A percentile compares a stretch with the other conserved stretches of the same genome.
phyloP scores from a whole-genome alignment of 2,113 vertebrate genomes.

The Sphaerodactylus townsendi region DNA sequence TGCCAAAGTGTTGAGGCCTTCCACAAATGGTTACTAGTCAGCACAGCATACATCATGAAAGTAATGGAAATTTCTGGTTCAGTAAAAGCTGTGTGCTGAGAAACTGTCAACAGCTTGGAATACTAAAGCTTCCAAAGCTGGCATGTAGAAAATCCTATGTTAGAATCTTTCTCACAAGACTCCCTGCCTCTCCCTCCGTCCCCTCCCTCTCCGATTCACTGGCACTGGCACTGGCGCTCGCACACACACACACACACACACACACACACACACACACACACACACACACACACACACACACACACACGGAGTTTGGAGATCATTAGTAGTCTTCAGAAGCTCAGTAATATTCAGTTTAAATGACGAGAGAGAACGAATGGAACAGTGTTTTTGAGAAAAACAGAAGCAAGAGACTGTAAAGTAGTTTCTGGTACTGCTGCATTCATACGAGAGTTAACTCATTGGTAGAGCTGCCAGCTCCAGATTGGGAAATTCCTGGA shows the following conservation, averaged over 20 bases:
- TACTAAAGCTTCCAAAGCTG: background rate
- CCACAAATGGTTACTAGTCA: background rate
- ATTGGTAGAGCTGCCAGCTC: too few species aligned
- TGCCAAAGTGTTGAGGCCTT: background rate
- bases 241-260: background rate
- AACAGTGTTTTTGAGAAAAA: background rate
- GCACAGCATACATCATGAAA: background rate
- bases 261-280: background rate
- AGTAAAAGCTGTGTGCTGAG: background rate
- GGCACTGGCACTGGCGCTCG: too few species aligned
- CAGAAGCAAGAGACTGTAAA: background rate
- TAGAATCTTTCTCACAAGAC: background rate
- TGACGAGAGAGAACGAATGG: background rate
- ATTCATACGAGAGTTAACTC: background rate
- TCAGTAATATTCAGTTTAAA: background rate
- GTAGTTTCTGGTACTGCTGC: background rate
- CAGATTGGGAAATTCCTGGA: background rate
- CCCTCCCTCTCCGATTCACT: background rate
- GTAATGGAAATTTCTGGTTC: background rate
- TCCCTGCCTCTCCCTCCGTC: rapidly evolving
- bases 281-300: background rate
- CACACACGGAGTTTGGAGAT: background rate
- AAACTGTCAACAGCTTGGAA: rapidly evolving
- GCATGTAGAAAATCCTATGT: background rate
- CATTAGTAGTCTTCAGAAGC: background rate